Conservation (phyloP, 2,797 vertebrate genomes). For the Fringilla coelebs region DNA sequence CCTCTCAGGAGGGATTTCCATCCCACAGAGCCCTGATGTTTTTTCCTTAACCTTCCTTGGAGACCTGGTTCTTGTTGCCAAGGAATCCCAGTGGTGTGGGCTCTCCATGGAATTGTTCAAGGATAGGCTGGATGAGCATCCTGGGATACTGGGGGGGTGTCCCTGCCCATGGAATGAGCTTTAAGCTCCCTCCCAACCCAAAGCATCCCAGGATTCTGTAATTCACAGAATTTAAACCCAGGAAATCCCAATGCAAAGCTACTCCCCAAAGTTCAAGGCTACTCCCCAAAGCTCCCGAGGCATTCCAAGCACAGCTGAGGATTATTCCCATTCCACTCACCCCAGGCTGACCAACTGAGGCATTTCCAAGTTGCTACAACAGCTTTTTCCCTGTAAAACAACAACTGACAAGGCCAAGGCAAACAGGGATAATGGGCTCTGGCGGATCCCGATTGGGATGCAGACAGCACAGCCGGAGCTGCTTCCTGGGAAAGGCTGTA, state of each 20-base stretch:
- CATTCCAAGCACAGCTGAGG: not conserved
- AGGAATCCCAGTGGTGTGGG: not conserved
- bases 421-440: accelerated
- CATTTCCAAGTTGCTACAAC: not conserved
- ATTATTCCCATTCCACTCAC: not conserved
- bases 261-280: not conserved
- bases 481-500: not conserved
- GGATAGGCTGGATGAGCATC: not conserved
- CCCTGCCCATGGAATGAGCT: not conserved
- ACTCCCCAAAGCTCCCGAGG: accelerated
- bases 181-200: not conserved
- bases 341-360: not conserved
- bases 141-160: not conserved
- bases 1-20: not conserved
- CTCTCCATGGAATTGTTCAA: not conserved
- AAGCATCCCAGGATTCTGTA: not conserved
- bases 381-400: not conserved
- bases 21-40: not conserved
- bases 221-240: not conserved
- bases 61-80: not conserved
- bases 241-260: not conserved
- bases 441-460: accelerated
- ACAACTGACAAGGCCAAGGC: not conserved
- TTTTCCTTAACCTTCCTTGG: not conserved
- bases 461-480: not conserved